These are phyloP conservation scores for Coreoperca whiteheadi DNA, from an alignment of 2,113 vertebrate species.

Conservation along the genomic window DNA sequence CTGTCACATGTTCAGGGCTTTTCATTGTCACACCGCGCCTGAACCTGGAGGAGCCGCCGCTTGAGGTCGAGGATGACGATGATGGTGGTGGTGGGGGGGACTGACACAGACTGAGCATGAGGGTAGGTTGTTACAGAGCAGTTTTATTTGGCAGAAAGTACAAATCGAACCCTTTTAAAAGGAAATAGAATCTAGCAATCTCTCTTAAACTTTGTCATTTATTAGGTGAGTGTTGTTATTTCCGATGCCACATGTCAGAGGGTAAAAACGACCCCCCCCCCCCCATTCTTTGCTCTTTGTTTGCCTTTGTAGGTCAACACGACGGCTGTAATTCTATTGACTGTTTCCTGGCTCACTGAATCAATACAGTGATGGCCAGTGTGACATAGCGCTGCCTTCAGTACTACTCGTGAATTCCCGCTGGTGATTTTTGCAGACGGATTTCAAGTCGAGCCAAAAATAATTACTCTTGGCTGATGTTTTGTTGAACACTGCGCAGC, in stretches of 20 bases:
- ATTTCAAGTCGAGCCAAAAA: neutral
- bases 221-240: neutral
- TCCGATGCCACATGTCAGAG: neutral
- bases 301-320: conserved; percentile 16
- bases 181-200: neutral
- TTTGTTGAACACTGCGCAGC: neutral
- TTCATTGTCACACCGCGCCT: neutral
- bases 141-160: neutral
- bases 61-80: neutral
- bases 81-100: neutral
- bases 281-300: neutral
- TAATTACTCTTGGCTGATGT: neutral
- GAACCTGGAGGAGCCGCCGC: conserved; percentile 23
- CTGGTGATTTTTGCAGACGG: neutral
- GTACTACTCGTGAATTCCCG: neutral
- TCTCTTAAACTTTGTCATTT: neutral
- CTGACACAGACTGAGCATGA: neutral
- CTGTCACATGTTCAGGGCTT: conserved; percentile 4
- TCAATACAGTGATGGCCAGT: neutral
- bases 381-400: neutral
- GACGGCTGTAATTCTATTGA: neutral
- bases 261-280: neutral
- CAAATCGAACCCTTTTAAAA: neutral
- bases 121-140: neutral
- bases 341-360: neutral